Conservation (phyloP, 2,113 vertebrate species). For the Syngnathoides biaculeatus region DNA sequence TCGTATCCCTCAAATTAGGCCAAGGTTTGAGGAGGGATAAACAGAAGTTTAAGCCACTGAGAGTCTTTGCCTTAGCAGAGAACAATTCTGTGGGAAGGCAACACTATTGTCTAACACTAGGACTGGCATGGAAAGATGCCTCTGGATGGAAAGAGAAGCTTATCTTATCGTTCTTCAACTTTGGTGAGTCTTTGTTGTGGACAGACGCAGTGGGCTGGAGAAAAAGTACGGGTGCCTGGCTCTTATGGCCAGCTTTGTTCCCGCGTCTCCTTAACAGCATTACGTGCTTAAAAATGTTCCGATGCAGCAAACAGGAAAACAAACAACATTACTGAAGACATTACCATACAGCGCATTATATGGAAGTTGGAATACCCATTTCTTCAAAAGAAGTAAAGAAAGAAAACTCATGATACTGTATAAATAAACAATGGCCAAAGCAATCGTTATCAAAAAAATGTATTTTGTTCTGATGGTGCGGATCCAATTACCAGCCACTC, state of each 20-base stretch:
- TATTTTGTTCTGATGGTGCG: too few species aligned
- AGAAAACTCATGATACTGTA: too few species aligned
- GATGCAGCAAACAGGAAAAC: constrained; percentile 30
- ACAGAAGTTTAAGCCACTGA: constrained; percentile 64
- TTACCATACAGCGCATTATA: neutral
- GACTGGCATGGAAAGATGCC: constrained; percentile 43
- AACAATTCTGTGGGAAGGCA: constrained; percentile 60
- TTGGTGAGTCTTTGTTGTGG: constrained; percentile 48
- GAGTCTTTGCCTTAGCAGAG: constrained; percentile 47
- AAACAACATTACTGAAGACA: neutral
- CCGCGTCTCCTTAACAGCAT: constrained; percentile 45
- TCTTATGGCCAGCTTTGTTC: constrained; percentile 58
- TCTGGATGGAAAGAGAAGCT: constrained; percentile 52
- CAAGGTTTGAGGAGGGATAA: constrained; percentile 68
- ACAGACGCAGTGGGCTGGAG: constrained; percentile 38
- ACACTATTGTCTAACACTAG: constrained; percentile 55
- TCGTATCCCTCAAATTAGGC: constrained; percentile 66
- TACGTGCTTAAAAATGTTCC: constrained; percentile 64
- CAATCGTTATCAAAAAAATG: too few species aligned
- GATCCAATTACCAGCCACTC: too few species aligned
- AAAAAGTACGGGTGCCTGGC: constrained; percentile 42
- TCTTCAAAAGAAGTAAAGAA: neutral
- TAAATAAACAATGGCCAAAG: too few species aligned
- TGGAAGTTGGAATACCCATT: neutral
- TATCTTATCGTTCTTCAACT: constrained; percentile 58